Evolutionary conservation across 1,140 invertebrate species (phyloP), one percentile per base, ranked within the genome.

Genomic region (Stegodyphus mimosarum): DNA sequence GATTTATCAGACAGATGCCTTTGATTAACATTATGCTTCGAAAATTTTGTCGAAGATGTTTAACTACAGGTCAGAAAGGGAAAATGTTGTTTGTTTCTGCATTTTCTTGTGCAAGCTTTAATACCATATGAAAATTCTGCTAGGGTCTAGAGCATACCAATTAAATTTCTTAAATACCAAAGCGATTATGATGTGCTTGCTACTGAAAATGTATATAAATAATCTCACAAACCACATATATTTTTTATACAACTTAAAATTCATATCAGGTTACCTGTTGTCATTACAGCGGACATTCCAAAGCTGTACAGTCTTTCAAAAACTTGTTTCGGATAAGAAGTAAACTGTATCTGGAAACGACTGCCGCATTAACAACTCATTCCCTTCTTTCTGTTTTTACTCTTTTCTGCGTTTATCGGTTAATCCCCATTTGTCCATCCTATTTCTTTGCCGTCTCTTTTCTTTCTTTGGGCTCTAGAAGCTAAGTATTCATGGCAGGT

Each of bases 341-440:
- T 15, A 67, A 67, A 67, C 11, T 1, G 17, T 17, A 70, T 70
- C 76, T 79, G 13, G 51, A 66, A 52, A 66, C 53, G 64, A 55
- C 66, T 69, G 67, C 18, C 76, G 76, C 64, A n/a, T 15, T 69
- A 79, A 79, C 76, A 79, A 69, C 50, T 66, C 52, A 55, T 33
- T 52, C 50, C 48, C 55, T 60, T 18, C n/a, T 51, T 69, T 55
- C 7, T 66, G 51, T 77, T 53, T 53, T 78, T 48, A 18, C 66
- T 64, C 33, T 48, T n/a, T 51, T 50, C 60, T 50, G 18, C 76
- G 66, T 64, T 70, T 79, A 79, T 79, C 76, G 76, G 69, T 79
- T 79, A 69, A 79, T 79, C 76, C 69, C 76, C 60, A 79, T 79
- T 79, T 66, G 76, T 52, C 76, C 76, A 53, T 79, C 76, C 76